A percentile compares a stretch with the other conserved stretches of the same genome.
These are phyloP conservation scores for Labeo catla DNA, from an alignment of 2,113 vertebrate genomes.

Conservation along the genomic window DNA sequence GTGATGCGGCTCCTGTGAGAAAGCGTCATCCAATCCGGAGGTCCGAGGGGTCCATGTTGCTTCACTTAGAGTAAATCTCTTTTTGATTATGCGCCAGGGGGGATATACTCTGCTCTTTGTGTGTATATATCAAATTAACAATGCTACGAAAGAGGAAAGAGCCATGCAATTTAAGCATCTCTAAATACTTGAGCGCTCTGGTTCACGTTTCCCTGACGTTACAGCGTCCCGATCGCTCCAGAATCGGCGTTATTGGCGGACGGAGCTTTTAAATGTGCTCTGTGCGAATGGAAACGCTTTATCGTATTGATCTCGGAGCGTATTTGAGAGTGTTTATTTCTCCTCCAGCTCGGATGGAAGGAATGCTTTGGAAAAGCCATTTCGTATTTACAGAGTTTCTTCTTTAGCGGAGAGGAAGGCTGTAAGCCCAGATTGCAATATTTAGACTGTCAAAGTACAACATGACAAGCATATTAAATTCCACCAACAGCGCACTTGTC, in stretches of 20 bases:
- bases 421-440: slow-evolving; percentile 71
- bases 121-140: slow-evolving; percentile 20
- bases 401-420: slow-evolving; percentile 44
- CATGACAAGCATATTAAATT: slow-evolving; percentile 66
- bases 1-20: slow-evolving; percentile 20
- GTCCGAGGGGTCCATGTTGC: slow-evolving; percentile 29
- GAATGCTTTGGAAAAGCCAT: slow-evolving; percentile 64
- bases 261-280: slow-evolving; percentile 61
- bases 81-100: slow-evolving; percentile 20
- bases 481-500: slow-evolving; percentile 49
- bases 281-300: slow-evolving; percentile 64
- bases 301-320: slow-evolving; percentile 66
- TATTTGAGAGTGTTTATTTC: slow-evolving; percentile 72
- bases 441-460: slow-evolving; percentile 73
- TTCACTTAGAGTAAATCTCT: slow-evolving; percentile 43
- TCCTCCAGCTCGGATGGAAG: slow-evolving; percentile 61
- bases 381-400: slow-evolving; percentile 66
- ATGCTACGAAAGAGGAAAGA: slow-evolving; percentile 16
- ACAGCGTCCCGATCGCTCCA: slow-evolving; percentile 27
- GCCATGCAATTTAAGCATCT: slow-evolving; percentile 15
- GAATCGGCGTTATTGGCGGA: slow-evolving; percentile 32
- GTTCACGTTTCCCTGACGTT: slow-evolving; percentile 48
- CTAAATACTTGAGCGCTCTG: slow-evolving; percentile 24
- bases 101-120: background rate
- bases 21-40: background rate